phyloP scores from a whole-genome alignment of 2,888 invertebrate genomes.

The Matsumyia berberina region DNA sequence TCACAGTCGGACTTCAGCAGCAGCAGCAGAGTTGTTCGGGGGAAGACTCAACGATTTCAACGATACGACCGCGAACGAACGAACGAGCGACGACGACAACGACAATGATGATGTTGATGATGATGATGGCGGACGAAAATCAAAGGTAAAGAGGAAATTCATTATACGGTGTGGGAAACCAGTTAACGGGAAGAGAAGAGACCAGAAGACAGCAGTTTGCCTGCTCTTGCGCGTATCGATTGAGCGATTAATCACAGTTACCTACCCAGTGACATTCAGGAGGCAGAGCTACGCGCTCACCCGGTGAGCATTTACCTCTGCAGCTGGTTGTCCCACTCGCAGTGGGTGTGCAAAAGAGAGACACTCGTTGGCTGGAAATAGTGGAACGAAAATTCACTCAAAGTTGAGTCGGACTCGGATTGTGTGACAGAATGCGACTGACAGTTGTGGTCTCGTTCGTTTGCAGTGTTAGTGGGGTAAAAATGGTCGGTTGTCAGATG shows the following conservation, averaged over 20 bases:
- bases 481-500: constrained; percentile 72
- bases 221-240: constrained; percentile 78
- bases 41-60: constrained; percentile 49
- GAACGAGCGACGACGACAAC: too few relatives aligned
- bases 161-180: constrained; percentile 32
- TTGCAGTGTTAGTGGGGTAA: constrained; percentile 28
- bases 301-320: constrained; percentile 65
- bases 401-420: constrained; percentile 32
- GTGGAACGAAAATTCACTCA: constrained; percentile 22
- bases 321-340: constrained; percentile 31
- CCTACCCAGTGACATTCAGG: constrained; percentile 77
- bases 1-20: constrained; percentile 78
- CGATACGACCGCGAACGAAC: too few relatives aligned
- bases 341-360: constrained; percentile 10
- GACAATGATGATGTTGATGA: constrained; percentile 47
- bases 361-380: constrained; percentile 26
- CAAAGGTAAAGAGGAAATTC: constrained; percentile 74
- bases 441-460: constrained; percentile 21
- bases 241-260: constrained; percentile 77
- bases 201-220: constrained; percentile 62
- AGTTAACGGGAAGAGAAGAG: constrained; percentile 55
- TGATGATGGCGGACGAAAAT: constrained; percentile 76
- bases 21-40: constrained; percentile 49
- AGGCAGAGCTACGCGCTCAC: constrained; percentile 82
- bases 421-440: not conserved